Evolutionary conservation across 2,888 invertebrate species (phyloP).

Genomic region (Drosophila phalerata): DNA sequence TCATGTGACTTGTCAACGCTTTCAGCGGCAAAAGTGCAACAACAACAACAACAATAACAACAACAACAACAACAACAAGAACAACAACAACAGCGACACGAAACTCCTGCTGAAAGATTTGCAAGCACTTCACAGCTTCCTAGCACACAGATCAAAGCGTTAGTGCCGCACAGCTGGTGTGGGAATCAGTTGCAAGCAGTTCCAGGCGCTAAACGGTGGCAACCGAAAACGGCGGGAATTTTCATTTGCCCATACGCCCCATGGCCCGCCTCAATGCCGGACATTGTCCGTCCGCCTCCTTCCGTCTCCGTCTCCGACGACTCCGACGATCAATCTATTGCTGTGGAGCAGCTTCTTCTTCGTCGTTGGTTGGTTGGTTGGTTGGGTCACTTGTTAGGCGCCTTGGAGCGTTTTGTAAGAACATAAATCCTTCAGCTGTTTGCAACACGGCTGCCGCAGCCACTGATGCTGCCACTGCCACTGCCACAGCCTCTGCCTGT

Average conservation of each 20-base stretch:
- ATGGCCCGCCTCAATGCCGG: slow-evolving; percentile 51
- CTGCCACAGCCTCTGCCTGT: slow-evolving; percentile 21
- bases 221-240: slow-evolving; percentile 66
- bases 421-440: slow-evolving; percentile 80
- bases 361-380: slow-evolving; percentile 43
- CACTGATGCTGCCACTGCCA: slow-evolving; percentile 21
- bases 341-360: slow-evolving; percentile 28
- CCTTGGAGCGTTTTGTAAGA: slow-evolving; percentile 79
- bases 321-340: slow-evolving; percentile 72
- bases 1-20: slow-evolving; percentile 80
- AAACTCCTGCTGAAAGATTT: slow-evolving; percentile 58
- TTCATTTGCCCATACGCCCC: slow-evolving; percentile 81
- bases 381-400: slow-evolving; percentile 78
- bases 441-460: slow-evolving; percentile 47
- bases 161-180: slow-evolving; percentile 57
- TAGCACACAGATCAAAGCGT: slow-evolving; percentile 64
- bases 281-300: slow-evolving; percentile 30
- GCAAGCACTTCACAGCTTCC: slow-evolving; percentile 74
- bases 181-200: slow-evolving; percentile 56
- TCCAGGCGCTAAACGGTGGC: slow-evolving; percentile 78
- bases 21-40: slow-evolving; percentile 34
- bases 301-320: slow-evolving; percentile 29
- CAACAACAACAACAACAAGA: slow-evolving; percentile 37
- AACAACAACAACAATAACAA: slow-evolving; percentile 26
- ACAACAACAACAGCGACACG: slow-evolving; percentile 37